Base-by-base conservation (phyloP, 1,140 invertebrate genomes). In the Zophobas atratus region DNA sequence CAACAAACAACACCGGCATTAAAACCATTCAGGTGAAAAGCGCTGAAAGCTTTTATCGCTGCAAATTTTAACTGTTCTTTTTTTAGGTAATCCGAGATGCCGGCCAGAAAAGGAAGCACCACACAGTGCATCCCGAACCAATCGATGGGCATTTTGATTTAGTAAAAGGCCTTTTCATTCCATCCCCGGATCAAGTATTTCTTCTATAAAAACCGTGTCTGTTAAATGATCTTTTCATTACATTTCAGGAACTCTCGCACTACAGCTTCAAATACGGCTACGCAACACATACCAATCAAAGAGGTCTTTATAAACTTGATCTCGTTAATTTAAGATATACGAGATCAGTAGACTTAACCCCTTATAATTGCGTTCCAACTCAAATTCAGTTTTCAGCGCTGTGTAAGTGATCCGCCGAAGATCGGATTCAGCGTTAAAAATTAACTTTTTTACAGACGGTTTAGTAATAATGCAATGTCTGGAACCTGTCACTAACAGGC, bases 101-200 rank as follows among this genome's bases (percentile, higher is more conserved):
- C 49, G 91, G 91, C 8, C 91, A 94, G 84, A 93, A 93, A 84
- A 89, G 91, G 77, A 93, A 94, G 84, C 94, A 95, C 83, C 92
- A 93, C 82, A 92, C 93, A 0, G 93, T 95, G 0, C 94, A 95
- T 84, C 93, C 93, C 0, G 93, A 95, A 84, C 93, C 94, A 1
- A 92, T 95, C 39, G 93, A 94, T 82, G 93, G 93, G 2, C 92
- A 94, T 83, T 95, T 95, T 85, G 94, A 95, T 87, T 87, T 94
- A 70, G 93, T 95, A 20, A 88, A 91, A 77, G 90, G 92, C 75
- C 86, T 95, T 36, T 94, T 94, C 84, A 90, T 95, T 57, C 93
- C 94, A 1, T 89, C 91, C 8, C 76, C 84, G 20, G 77, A 75
- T 5, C 36, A 72, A 56, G 48, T 73, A 51, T 39, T 39, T 35